Conservation (phyloP, 2,888 invertebrate genomes). For the Copidosoma aretas region DNA sequence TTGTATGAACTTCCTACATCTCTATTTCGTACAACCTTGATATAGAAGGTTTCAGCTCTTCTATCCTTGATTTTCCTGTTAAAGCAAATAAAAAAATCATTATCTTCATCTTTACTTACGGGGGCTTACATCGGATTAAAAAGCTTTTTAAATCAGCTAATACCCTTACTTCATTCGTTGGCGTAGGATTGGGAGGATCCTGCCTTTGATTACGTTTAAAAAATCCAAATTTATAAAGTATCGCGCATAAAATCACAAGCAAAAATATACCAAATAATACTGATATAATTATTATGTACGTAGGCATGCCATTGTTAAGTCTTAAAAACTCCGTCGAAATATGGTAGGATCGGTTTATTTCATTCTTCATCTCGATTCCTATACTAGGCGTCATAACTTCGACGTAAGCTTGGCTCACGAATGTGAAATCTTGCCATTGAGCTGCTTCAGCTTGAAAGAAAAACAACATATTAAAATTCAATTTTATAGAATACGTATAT, state of each 20-base stretch:
- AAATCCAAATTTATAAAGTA: conserved; percentile 55
- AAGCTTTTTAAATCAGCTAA: too few relatives aligned
- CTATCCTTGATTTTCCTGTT: too few relatives aligned
- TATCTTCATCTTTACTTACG: too few relatives aligned
- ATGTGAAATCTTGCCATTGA: conserved; percentile 56
- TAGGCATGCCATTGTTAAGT: conserved; percentile 41
- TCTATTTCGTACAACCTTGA: too few relatives aligned
- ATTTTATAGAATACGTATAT: not conserved
- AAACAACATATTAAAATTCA: not conserved
- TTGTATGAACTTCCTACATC: too few relatives aligned
- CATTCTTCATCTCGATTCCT: conserved; percentile 41
- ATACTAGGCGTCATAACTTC: conserved; percentile 49
- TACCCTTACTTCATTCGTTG: conserved; percentile 48
- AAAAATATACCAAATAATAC: conserved; percentile 52
- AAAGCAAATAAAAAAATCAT: too few relatives aligned
- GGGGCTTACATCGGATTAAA: too few relatives aligned
- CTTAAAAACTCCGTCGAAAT: conserved; percentile 10
- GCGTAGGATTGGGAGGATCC: conserved; percentile 52
- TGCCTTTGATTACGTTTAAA: conserved; percentile 49
- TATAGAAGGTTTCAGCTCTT: too few relatives aligned
- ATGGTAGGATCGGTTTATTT: conserved; percentile 4
- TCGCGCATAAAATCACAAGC: conserved; percentile 48
- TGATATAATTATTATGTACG: conserved; percentile 54
- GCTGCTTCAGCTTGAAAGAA: conserved; percentile 41
- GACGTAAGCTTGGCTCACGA: conserved; percentile 56